A percentile compares a stretch with the other conserved stretches of the same genome.
phyloP scores from a whole-genome alignment of 2,888 invertebrate species.

The Notocelia uddmanniana region DNA sequence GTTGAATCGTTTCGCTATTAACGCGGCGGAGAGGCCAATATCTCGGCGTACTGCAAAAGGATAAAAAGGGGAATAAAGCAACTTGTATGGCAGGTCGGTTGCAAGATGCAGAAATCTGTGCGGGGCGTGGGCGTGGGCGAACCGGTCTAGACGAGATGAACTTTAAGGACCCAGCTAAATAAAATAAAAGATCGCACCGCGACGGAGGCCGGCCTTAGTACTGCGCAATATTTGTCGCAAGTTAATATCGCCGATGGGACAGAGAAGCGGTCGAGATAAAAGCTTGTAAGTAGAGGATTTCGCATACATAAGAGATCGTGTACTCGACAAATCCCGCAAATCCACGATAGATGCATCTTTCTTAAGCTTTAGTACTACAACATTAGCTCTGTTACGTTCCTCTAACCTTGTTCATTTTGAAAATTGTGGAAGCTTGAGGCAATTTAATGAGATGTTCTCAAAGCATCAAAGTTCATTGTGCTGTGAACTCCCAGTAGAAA shows the following conservation, averaged over 20 bases:
- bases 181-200: constrained; percentile 77
- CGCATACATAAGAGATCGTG: constrained; percentile 9
- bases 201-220: constrained; percentile 71
- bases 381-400: constrained; percentile 36
- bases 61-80: constrained; percentile 81
- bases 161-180: constrained; percentile 81
- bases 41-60: constrained; percentile 77
- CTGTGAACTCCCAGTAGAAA: constrained; percentile 71
- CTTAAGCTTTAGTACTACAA: constrained; percentile 7
- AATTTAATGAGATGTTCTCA: constrained; percentile 59
- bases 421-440: constrained; percentile 45
- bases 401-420: constrained; percentile 27
- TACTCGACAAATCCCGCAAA: neutral
- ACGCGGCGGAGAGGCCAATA: constrained; percentile 69
- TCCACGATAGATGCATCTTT: neutral
- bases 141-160: constrained; percentile 85
- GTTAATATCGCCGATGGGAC: constrained; percentile 45
- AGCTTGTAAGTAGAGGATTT: constrained; percentile 15
- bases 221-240: constrained; percentile 62
- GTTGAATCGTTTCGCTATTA: constrained; percentile 73
- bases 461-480: constrained; percentile 66
- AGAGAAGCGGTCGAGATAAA: constrained; percentile 19
- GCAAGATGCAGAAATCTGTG: constrained; percentile 85
- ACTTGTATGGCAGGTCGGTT: constrained; percentile 81
- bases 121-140: constrained; percentile 77